phyloP scores from a whole-genome alignment of 2,113 vertebrate species.

The Anas platyrhynchos region DNA sequence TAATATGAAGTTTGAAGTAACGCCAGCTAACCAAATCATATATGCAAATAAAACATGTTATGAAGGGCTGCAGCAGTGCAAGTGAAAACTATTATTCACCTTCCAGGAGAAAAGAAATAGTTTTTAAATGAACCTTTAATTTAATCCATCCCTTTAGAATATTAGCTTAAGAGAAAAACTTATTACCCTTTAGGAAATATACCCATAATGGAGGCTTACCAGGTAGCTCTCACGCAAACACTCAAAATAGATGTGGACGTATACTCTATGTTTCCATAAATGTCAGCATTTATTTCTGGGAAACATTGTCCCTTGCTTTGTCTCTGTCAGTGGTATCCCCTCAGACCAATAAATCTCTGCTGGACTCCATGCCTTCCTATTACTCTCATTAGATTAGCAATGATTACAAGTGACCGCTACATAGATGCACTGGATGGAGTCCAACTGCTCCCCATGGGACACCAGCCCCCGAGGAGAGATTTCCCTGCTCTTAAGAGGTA shows the following conservation, averaged over 20 bases:
- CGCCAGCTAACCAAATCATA: constrained; percentile 12
- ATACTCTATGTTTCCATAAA: constrained; percentile 1
- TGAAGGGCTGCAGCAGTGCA: constrained; percentile 3
- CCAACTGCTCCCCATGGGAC: background rate
- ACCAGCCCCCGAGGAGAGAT: background rate
- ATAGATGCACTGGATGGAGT: background rate
- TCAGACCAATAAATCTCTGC: constrained; percentile 22
- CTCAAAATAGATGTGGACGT: background rate
- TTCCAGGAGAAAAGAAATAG: constrained; percentile 26
- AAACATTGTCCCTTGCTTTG: background rate
- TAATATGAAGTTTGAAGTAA: constrained; percentile 20
- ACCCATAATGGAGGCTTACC: background rate
- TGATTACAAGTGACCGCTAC: background rate
- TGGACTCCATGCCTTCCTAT: background rate
- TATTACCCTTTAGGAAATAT: background rate
- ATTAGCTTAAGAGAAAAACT: constrained; percentile 18
- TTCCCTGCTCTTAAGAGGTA: background rate
- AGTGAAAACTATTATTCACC: constrained; percentile 27
- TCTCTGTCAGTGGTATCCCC: background rate
- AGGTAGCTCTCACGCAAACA: background rate
- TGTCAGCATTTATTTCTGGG: background rate
- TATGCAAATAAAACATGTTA: constrained; percentile 17
- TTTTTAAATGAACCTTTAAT: constrained; percentile 45
- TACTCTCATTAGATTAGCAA: constrained; percentile 10
- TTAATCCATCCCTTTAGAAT: constrained; percentile 14